These are phyloP conservation scores for Ariolimax columbianus DNA, from an alignment of 2,888 invertebrate genomes.

Conservation along the genomic window DNA sequence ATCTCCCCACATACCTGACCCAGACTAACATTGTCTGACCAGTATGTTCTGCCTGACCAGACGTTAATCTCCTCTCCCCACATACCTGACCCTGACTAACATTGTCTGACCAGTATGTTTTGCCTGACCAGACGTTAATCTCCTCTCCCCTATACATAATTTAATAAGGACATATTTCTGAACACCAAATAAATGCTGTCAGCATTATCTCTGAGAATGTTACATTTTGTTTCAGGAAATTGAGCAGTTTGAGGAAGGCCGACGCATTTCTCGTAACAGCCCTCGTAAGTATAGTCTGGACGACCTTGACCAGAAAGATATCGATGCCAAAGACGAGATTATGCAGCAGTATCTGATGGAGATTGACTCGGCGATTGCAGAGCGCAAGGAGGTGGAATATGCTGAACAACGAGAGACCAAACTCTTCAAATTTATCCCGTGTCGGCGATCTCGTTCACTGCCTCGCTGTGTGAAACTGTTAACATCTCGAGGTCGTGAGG, in stretches of 20 bases:
- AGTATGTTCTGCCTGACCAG: no score
- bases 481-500: slow-evolving; percentile 42
- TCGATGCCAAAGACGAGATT: slow-evolving; percentile 64
- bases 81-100: no score
- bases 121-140: no score
- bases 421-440: slow-evolving; percentile 68
- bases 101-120: no score
- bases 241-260: slow-evolving; percentile 66
- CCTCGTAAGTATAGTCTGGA: slow-evolving; percentile 71
- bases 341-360: slow-evolving; percentile 71
- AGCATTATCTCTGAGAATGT: neutral
- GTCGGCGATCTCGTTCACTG: slow-evolving; percentile 68
- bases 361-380: slow-evolving; percentile 71
- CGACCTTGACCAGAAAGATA: slow-evolving; percentile 59
- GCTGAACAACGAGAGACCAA: slow-evolving; percentile 64
- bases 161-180: neutral
- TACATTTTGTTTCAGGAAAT: slow-evolving; percentile 59
- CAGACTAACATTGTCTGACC: no score
- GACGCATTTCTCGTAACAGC: slow-evolving; percentile 57
- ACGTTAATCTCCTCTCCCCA: no score
- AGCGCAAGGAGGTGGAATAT: slow-evolving; percentile 65
- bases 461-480: slow-evolving; percentile 68
- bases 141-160: no score
- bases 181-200: neutral
- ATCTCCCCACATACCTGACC: no score